These are phyloP conservation scores for Watsonalla cultraria DNA, from an alignment of 2,888 invertebrate genomes.

Conservation along the genomic window DNA sequence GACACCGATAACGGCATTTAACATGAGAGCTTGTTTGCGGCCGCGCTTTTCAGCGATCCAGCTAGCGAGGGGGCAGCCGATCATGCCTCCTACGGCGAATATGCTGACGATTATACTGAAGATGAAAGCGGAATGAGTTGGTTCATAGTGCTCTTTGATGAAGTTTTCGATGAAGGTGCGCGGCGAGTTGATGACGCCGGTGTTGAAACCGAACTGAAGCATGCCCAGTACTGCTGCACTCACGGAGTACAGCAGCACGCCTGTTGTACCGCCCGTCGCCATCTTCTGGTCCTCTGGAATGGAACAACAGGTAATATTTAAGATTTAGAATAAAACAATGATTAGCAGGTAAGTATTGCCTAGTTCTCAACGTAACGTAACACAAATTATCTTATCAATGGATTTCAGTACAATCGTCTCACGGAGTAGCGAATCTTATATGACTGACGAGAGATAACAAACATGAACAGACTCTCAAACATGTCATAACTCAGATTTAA, in stretches of 20 bases:
- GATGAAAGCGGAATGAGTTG: constrained; percentile 63
- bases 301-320: neutral
- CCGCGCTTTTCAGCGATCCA: constrained; percentile 85
- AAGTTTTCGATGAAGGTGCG: constrained; percentile 81
- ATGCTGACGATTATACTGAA: constrained; percentile 85
- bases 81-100: constrained; percentile 88
- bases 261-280: constrained; percentile 74
- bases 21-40: constrained; percentile 81
- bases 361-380: no score
- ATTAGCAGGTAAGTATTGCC: no score
- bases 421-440: no score
- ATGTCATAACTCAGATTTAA: no score
- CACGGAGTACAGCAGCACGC: constrained; percentile 81
- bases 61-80: constrained; percentile 87
- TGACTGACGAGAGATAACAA: no score
- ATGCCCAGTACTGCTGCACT: constrained; percentile 83
- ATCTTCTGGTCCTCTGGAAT: constrained; percentile 52
- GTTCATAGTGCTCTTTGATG: constrained; percentile 76
- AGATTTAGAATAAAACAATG: no score
- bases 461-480: no score
- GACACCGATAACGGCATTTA: constrained; percentile 82
- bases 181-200: constrained; percentile 84
- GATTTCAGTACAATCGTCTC: neutral
- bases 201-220: constrained; percentile 86
- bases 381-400: neutral